These are phyloP conservation scores for Paralichthys olivaceus DNA, from an alignment of 2,113 vertebrate species.

Conservation along the genomic window DNA sequence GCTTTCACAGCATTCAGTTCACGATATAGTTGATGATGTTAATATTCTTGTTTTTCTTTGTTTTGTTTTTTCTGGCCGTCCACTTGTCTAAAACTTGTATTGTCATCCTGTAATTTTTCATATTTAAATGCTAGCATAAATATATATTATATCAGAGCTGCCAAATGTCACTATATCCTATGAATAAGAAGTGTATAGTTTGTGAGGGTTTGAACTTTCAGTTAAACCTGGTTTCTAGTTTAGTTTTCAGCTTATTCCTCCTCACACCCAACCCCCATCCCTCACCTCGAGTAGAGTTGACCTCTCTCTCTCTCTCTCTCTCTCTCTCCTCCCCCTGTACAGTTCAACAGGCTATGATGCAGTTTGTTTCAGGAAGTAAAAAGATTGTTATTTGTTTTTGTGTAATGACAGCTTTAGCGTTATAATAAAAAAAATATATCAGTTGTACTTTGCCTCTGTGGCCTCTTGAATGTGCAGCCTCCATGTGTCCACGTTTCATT, in stretches of 20 bases:
- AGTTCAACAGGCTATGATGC: slow-evolving; percentile 55
- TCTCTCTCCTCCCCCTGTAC: slow-evolving; percentile 41
- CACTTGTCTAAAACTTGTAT: slow-evolving; percentile 77
- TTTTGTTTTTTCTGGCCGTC: slow-evolving; percentile 40
- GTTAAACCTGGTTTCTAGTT: slow-evolving; percentile 53
- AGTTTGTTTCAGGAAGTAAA: slow-evolving; percentile 60
- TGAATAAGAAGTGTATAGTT: slow-evolving; percentile 68
- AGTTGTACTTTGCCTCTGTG: slow-evolving; percentile 42
- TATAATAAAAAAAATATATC: slow-evolving; percentile 64
- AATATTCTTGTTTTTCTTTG: slow-evolving; percentile 11
- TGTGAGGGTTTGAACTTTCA: slow-evolving; percentile 53
- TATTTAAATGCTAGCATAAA: slow-evolving; percentile 69
- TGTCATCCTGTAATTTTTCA: slow-evolving; percentile 56
- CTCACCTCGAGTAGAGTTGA: slow-evolving; percentile 64
- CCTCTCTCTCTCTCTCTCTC: slow-evolving; percentile 66
- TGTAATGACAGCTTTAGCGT: slow-evolving; percentile 73
- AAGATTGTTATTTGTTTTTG: slow-evolving; percentile 55
- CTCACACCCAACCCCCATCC: background rate
- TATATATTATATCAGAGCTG: slow-evolving; percentile 70
- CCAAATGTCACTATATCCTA: slow-evolving; percentile 69
- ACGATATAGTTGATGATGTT: slow-evolving; percentile 6
- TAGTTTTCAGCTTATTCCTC: slow-evolving; percentile 39
- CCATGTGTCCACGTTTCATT: background rate
- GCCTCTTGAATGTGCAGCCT: slow-evolving; percentile 22
- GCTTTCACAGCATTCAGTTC: background rate